Conservation (phyloP, 2,797 vertebrate species). For the Notoglanidium macrostoma region DNA sequence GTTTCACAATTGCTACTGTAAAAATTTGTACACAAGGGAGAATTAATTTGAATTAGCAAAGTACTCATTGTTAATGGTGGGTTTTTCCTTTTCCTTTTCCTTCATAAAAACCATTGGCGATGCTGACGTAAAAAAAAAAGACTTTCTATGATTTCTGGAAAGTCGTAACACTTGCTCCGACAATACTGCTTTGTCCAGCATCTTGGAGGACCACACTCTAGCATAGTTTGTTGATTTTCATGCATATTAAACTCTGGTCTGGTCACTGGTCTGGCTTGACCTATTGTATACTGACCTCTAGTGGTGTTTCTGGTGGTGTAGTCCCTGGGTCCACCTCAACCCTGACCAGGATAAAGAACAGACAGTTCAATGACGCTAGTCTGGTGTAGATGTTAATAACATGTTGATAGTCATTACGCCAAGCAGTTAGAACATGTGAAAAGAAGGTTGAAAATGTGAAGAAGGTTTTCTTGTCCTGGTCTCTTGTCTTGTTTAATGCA, state of each 20-base stretch:
- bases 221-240: background rate
- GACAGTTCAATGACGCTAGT: background rate
- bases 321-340: background rate
- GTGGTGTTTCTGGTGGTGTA: slow-evolving; percentile 28
- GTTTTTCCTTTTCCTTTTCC: background rate
- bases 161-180: background rate
- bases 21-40: background rate
- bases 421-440: background rate
- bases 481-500: background rate
- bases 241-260: too few species aligned
- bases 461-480: background rate
- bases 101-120: background rate
- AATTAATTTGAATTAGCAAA: background rate
- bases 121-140: background rate
- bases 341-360: background rate
- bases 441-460: too few species aligned
- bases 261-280: background rate
- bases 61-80: background rate
- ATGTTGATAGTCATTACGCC: background rate
- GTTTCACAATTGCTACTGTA: background rate
- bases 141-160: background rate
- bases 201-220: background rate
- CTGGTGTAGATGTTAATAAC: background rate
- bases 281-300: slow-evolving; percentile 56
- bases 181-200: background rate